Evolutionary conservation across 2,888 invertebrate species (phyloP), one percentile per base, ranked within the genome.

Genomic region (Sclerodermus sp.): DNA sequence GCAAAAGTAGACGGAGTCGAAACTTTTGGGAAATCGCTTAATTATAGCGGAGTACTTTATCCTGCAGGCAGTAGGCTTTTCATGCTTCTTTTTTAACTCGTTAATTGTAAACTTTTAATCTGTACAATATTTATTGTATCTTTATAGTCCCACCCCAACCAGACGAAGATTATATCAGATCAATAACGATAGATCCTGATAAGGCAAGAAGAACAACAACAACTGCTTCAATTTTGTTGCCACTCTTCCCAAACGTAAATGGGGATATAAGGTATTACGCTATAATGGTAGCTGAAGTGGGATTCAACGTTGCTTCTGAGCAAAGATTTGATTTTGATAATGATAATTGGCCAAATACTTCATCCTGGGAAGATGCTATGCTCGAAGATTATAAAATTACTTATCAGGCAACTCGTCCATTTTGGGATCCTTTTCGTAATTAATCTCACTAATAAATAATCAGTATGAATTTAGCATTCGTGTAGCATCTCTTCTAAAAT

Each of bases 311-410:
- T 12, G 51, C 45, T 8, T 43, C 41, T 1, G 45, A 46, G 5
- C 54, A 39, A 0, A 63, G 72, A 42, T 66, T 66, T 23, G 44
- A 64, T 15, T 13, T 63, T 2, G 51, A 49, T 2, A 48, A 55
- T n/a, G 53, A 60, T 3, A 15, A 30, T 4, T 69, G 68, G 67
- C 74, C 74, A 1, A 56, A 68, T 13, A 50, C 49, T 12, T 59
- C 66, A 10, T 64, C 76, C 1, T 77, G 77, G 77, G 53, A 57
- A 16, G 73, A 77, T 55, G 65, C 77, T 10, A 69, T 59, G 64
- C 39, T 50, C 8, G 47, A 53, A 8, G 66, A 73, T 42, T 76
- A 75, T 46, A 34, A 43, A 3, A 50, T 72, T 41, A 61, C 71
- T 13, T 77, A 77, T 60, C 73, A 74, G 60, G 74, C 75, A 4